Percentiles rank a stretch among this genome's conserved stretches.
Conservation (phyloP, 2,888 invertebrate species). For the Drosophila peninsularis region DNA sequence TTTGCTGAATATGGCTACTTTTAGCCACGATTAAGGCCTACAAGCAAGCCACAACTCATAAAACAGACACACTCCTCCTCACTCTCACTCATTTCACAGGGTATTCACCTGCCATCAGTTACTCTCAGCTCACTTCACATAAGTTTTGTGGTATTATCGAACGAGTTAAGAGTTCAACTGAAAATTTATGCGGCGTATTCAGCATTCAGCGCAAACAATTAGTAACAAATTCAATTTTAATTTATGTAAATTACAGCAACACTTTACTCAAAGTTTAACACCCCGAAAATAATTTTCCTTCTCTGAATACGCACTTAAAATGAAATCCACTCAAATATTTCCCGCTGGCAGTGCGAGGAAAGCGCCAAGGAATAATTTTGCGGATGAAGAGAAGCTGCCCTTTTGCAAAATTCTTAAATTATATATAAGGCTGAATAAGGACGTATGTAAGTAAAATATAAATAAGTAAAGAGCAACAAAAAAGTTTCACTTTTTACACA, state of each 20-base stretch:
- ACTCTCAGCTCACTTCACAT: not conserved
- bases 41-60: too few species aligned
- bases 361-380: constrained; percentile 33
- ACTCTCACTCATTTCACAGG: not conserved
- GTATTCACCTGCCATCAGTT: not conserved
- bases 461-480: constrained; percentile 43
- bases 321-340: constrained; percentile 28
- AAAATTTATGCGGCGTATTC: constrained; percentile 4
- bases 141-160: constrained; percentile 1
- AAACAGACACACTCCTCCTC: not conserved
- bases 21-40: too few species aligned
- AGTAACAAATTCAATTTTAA: constrained; percentile 28
- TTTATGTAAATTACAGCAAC: constrained; percentile 38
- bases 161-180: not conserved
- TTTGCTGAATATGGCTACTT: too few species aligned
- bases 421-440: constrained; percentile 28
- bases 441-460: constrained; percentile 30
- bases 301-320: constrained; percentile 16
- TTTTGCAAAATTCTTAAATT: constrained; percentile 49
- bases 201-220: constrained; percentile 24
- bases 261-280: constrained; percentile 20
- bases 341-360: constrained; percentile 16
- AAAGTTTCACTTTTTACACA: constrained; percentile 36
- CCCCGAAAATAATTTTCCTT: constrained; percentile 11
- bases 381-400: constrained; percentile 31